Conservation (phyloP, 2,113 vertebrate species). For the Antechinus stuartii region DNA sequence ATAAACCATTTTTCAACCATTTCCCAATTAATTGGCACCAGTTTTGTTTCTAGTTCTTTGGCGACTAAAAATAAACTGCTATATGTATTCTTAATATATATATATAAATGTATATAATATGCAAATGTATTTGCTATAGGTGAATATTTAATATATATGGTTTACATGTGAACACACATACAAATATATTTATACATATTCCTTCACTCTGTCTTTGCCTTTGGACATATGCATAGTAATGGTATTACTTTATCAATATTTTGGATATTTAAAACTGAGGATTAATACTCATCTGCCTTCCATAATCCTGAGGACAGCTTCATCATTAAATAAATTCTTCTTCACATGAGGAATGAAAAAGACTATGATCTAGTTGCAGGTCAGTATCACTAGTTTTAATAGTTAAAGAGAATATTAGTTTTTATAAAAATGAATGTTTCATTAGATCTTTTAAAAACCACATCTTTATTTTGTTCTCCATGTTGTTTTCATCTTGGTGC, state of each 20-base stretch:
- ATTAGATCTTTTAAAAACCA: constrained; percentile 63
- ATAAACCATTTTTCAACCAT: neutral
- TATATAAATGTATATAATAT: neutral
- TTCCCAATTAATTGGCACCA: neutral
- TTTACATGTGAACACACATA: neutral
- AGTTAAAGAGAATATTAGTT: neutral
- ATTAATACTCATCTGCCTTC: constrained; percentile 63
- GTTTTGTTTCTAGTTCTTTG: neutral
- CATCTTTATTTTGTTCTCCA: neutral
- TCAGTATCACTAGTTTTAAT: constrained; percentile 44
- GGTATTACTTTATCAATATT: constrained; percentile 65
- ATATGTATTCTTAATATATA: neutral
- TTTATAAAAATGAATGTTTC: neutral
- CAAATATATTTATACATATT: neutral
- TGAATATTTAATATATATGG: neutral
- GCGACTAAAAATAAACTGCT: neutral
- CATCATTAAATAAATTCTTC: neutral
- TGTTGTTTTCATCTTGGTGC: constrained; percentile 34
- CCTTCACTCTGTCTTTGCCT: neutral
- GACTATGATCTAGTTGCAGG: neutral
- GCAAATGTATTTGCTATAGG: neutral
- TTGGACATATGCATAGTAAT: neutral
- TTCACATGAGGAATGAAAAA: neutral
- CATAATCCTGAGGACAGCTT: constrained; percentile 50
- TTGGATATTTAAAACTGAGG: constrained; percentile 44